These are phyloP conservation scores for Temnothorax curvispinosus DNA, from an alignment of 1,140 invertebrate genomes.

Conservation along the genomic window DNA sequence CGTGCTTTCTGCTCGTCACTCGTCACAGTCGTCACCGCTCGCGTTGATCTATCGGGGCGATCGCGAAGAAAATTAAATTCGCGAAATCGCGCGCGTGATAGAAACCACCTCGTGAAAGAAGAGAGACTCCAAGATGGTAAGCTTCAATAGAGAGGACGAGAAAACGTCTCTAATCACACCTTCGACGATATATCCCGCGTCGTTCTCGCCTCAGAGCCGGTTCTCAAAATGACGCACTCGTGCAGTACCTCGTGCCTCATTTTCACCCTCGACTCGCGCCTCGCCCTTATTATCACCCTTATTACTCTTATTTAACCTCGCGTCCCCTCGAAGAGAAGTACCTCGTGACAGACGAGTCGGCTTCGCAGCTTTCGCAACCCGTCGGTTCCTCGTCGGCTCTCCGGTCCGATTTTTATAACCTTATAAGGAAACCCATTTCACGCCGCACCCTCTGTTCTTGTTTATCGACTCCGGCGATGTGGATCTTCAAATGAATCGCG, in stretches of 20 bases:
- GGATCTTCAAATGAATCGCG: background rate
- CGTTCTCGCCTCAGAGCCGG: background rate
- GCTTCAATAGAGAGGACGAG: background rate
- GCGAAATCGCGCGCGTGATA: background rate
- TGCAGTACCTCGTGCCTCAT: background rate
- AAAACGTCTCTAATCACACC: background rate
- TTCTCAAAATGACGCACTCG: background rate
- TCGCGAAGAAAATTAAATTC: background rate
- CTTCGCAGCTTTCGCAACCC: background rate
- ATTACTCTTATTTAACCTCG: background rate
- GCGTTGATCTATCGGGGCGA: background rate
- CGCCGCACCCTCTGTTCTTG: slow-evolving; percentile 23
- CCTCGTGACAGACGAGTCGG: background rate
- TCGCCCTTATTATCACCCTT: background rate
- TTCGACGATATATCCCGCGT: background rate
- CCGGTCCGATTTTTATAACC: slow-evolving; percentile 67
- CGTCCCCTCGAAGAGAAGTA: background rate
- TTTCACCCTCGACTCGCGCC: background rate
- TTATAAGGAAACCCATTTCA: slow-evolving; percentile 79
- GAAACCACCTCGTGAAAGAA: background rate
- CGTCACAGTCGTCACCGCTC: background rate
- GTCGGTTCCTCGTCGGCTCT: background rate
- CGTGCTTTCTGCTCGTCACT: background rate
- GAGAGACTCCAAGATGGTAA: slow-evolving; percentile 13
- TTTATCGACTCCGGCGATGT: background rate